Conservation (phyloP, 1,140 invertebrate species). For the Drosophila neocordata region DNA sequence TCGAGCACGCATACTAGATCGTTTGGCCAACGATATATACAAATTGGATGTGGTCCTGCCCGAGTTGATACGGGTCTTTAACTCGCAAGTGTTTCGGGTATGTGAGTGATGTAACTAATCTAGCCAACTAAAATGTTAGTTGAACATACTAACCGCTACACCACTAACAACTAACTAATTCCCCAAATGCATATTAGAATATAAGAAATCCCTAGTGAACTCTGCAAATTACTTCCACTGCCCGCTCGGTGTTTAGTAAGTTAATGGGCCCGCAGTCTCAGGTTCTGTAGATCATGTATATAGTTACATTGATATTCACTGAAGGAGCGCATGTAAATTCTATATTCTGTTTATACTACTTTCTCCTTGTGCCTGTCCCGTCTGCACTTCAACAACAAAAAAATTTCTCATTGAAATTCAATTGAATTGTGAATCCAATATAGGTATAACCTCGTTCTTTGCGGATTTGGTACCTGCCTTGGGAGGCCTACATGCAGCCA, state of each 20-base stretch:
- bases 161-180: too few species aligned
- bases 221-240: neutral
- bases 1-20: conserved; percentile 88
- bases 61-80: conserved; percentile 81
- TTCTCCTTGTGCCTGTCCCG: conserved; percentile 38
- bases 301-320: conserved; percentile 8
- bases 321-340: conserved; percentile 54
- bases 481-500: conserved; percentile 89
- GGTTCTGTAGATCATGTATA: neutral
- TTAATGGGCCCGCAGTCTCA: neutral
- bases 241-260: neutral
- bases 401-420: conserved; percentile 27
- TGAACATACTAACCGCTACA: too few species aligned
- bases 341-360: conserved; percentile 4
- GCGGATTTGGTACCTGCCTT: conserved; percentile 88
- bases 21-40: conserved; percentile 89
- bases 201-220: neutral
- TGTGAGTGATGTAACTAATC: conserved; percentile 37
- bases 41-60: conserved; percentile 85
- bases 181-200: too few species aligned
- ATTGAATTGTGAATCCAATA: conserved; percentile 34
- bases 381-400: conserved; percentile 14
- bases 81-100: conserved; percentile 79
- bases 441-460: conserved; percentile 86
- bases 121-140: too few species aligned